Conservation (phyloP, 64 coral and sea anemone genomes). For the Hydrozoanthus tunicans region DNA sequence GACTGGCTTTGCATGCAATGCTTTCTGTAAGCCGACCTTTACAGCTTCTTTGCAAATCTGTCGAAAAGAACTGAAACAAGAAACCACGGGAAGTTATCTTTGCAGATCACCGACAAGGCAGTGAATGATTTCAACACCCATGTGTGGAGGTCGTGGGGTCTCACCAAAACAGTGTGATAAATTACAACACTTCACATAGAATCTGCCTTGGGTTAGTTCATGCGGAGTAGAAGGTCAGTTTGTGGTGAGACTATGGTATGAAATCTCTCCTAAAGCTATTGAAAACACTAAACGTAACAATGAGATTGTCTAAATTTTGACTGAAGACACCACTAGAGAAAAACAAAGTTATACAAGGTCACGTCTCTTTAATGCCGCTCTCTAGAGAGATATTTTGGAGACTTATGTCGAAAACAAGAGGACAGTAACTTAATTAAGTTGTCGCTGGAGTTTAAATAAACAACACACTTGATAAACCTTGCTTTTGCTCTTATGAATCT, state of each 20-base stretch:
- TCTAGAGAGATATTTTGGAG: constrained; percentile 1
- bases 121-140: constrained; percentile 42
- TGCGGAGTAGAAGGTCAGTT: constrained; percentile 12
- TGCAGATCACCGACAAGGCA: constrained; percentile 14
- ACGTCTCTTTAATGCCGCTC: not conserved
- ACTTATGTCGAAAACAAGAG: not conserved
- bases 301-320: not conserved
- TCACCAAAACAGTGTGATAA: not conserved
- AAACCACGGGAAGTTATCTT: constrained; percentile 41
- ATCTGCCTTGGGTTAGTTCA: not conserved
- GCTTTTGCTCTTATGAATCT: no score
- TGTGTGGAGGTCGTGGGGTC: constrained; percentile 43
- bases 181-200: constrained; percentile 4
- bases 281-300: not conserved
- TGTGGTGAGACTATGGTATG: not conserved
- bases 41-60: constrained; percentile 6
- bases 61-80: constrained; percentile 46
- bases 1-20: not conserved
- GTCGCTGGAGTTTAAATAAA: constrained; percentile 8
- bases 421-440: constrained; percentile 33
- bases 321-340: no score
- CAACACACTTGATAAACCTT: constrained; percentile 23
- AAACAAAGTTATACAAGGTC: not conserved
- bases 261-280: not conserved
- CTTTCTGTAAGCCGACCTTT: constrained; percentile 29